Percentiles rank a stretch among this genome's conserved stretches.
These are phyloP conservation scores for Phasia obesa DNA, from an alignment of 2,888 invertebrate species.

Conservation along the genomic window DNA sequence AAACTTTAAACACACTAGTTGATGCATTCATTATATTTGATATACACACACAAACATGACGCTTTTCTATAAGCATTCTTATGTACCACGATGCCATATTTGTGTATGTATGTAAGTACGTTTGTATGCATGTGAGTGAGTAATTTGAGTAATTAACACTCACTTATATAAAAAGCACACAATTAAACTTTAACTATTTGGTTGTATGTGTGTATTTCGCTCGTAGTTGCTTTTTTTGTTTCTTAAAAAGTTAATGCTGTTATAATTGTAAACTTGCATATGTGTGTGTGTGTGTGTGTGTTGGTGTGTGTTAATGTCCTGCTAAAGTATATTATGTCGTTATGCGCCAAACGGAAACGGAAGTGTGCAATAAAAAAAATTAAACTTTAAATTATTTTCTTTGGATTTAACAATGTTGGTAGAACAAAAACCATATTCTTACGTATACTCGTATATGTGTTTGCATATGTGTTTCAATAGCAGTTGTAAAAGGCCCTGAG, in stretches of 20 bases:
- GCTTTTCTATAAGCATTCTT: not conserved
- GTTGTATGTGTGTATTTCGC: not conserved
- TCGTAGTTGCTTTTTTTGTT: not conserved
- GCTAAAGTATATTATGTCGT: conserved; percentile 57
- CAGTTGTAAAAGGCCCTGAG: conserved; percentile 8
- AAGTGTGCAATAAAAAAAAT: conserved; percentile 66
- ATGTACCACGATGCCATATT: not conserved
- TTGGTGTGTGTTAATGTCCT: conserved; percentile 25
- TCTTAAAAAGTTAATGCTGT: conserved; percentile 42
- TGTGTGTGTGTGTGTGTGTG: conserved; percentile 17
- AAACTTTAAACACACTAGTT: not conserved
- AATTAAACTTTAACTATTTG: conserved; percentile 49
- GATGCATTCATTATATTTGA: not conserved
- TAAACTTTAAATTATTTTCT: conserved; percentile 38
- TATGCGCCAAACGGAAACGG: conserved; percentile 70
- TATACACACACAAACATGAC: not conserved
- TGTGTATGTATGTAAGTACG: not conserved
- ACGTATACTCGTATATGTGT: not conserved
- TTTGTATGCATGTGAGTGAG: conserved; percentile 8
- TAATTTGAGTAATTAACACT: conserved; percentile 68
- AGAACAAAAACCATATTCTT: conserved; percentile 23
- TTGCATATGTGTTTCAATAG: not conserved
- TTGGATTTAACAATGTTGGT: conserved; percentile 42
- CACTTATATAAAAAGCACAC: conserved; percentile 60
- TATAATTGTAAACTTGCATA: conserved; percentile 47